These are phyloP conservation scores for Prochilodus magdalenae DNA, from an alignment of 2,113 vertebrate species.

Conservation along the genomic window DNA sequence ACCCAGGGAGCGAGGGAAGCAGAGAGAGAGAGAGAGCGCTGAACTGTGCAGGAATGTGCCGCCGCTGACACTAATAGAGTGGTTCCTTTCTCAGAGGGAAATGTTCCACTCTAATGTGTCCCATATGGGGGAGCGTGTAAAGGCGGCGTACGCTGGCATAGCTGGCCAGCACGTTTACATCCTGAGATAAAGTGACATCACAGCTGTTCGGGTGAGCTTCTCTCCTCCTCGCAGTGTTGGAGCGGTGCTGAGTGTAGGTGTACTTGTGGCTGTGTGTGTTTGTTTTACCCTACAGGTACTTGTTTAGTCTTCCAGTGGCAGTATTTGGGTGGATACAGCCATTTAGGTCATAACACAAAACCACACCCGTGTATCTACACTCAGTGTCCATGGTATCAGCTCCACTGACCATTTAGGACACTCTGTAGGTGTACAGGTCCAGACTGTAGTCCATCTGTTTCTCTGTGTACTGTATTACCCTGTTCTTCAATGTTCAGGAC, in stretches of 20 bases:
- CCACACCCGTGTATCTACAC: too few species aligned
- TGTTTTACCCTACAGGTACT: too few species aligned
- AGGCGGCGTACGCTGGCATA: conserved; percentile 11
- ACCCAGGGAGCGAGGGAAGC: conserved; percentile 24
- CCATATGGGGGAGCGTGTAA: conserved; percentile 29
- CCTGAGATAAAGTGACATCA: conserved; percentile 25
- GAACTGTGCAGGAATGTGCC: neutral
- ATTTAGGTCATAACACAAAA: too few species aligned
- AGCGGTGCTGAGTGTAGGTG: neutral
- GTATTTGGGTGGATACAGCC: too few species aligned
- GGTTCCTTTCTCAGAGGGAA: conserved; percentile 9
- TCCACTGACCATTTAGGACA: too few species aligned
- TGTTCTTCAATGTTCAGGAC: too few species aligned
- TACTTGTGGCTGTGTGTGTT: too few species aligned
- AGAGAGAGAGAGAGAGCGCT: neutral
- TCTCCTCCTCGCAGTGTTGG: neutral
- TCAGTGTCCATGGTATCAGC: too few species aligned
- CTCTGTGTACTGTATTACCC: too few species aligned
- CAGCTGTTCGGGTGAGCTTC: neutral
- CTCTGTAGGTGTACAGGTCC: too few species aligned
- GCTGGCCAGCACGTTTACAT: conserved; percentile 16
- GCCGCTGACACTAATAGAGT: conserved; percentile 1
- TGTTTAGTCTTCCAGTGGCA: too few species aligned
- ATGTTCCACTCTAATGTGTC: conserved; percentile 35
- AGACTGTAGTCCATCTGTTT: too few species aligned